These are phyloP conservation scores for Pterocles gutturalis DNA, from an alignment of 2,113 vertebrate genomes.

Conservation along the genomic window DNA sequence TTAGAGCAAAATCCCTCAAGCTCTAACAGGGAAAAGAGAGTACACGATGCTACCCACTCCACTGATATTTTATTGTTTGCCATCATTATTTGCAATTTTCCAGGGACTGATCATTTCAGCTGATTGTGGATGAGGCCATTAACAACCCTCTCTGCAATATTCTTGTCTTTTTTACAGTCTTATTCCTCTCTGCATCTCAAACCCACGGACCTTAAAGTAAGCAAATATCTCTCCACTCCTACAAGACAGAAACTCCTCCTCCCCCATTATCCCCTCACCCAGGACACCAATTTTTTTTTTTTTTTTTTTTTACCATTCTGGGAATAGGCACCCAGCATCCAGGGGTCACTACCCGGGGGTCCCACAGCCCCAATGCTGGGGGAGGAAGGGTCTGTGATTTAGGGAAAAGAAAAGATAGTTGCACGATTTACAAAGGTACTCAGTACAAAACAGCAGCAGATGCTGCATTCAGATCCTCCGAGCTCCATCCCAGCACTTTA, in stretches of 20 bases:
- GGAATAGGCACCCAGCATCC: neutral
- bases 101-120: neutral
- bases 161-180: neutral
- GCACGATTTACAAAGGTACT: neutral
- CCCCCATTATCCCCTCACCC: rapidly evolving
- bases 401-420: neutral
- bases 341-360: rapidly evolving
- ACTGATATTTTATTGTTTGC: neutral
- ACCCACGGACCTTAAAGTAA: neutral
- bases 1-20: neutral
- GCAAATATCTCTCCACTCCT: neutral
- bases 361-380: neutral
- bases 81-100: slow-evolving; percentile 16
- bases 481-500: neutral
- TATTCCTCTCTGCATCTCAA: neutral
- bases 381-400: neutral
- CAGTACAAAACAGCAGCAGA: neutral
- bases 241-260: neutral
- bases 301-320: neutral
- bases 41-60: neutral
- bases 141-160: neutral
- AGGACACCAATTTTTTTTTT: too few species aligned
- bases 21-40: neutral
- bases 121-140: neutral
- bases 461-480: neutral